These are phyloP conservation scores for Hippocampus kuda DNA, from an alignment of 2,797 vertebrate genomes.

Conservation along the genomic window DNA sequence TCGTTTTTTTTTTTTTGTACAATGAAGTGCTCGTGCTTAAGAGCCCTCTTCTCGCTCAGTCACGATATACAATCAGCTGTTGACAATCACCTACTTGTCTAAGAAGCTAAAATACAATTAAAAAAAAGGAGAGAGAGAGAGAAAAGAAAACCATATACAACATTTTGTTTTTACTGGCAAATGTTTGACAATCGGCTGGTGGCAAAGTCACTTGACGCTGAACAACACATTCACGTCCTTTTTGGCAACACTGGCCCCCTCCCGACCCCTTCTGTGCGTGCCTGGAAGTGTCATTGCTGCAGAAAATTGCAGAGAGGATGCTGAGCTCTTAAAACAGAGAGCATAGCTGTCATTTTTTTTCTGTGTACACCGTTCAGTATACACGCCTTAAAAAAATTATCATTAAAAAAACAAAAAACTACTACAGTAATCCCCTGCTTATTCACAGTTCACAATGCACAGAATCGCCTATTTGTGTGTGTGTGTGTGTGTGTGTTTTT, in stretches of 20 bases:
- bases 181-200: neutral
- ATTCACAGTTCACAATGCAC: constrained; percentile 36
- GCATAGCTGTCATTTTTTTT: constrained; percentile 12
- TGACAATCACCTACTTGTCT: constrained; percentile 2
- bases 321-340: constrained; percentile 38
- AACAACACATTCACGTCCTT: constrained; percentile 1
- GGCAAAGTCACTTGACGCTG: constrained; percentile 2
- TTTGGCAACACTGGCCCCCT: neutral
- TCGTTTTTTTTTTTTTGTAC: neutral
- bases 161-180: neutral
- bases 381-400: constrained; percentile 32
- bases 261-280: constrained; percentile 1
- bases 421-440: neutral
- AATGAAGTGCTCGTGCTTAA: constrained; percentile 5
- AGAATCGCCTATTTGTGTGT: neutral
- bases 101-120: constrained; percentile 4
- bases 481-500: neutral
- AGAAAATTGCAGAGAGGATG: constrained; percentile 38
- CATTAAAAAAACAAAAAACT: neutral
- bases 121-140: neutral
- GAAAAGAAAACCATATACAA: neutral
- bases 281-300: constrained; percentile 22
- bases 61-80: constrained; percentile 5
- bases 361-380: neutral
- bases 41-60: neutral